phyloP scores from a whole-genome alignment of 2,888 invertebrate genomes.

The Neoscelio sp. region DNA sequence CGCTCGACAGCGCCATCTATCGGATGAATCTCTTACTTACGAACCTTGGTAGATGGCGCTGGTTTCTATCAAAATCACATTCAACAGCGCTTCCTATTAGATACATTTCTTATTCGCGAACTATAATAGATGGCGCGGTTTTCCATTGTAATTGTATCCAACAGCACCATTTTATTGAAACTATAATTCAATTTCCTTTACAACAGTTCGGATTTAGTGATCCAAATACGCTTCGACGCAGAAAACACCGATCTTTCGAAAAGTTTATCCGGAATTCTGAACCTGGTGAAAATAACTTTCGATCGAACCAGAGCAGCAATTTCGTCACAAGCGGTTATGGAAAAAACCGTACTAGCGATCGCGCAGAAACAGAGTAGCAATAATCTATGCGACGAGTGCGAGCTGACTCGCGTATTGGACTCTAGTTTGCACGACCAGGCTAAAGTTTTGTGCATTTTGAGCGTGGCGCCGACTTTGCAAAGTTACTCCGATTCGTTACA shows the following conservation, averaged over 20 bases:
- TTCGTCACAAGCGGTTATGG: neutral
- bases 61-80: no score
- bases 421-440: neutral
- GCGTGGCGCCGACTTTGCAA: neutral
- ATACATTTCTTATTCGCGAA: no score
- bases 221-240: constrained; percentile 2
- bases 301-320: neutral
- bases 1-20: no score
- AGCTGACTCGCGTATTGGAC: neutral
- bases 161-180: no score
- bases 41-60: no score
- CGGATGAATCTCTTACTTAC: no score
- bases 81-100: no score
- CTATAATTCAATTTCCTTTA: neutral
- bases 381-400: neutral
- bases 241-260: neutral
- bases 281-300: neutral
- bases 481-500: neutral
- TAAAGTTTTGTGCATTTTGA: neutral
- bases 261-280: neutral
- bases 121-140: no score
- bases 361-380: neutral
- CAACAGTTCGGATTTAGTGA: neutral
- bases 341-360: neutral
- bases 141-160: no score